Evolutionary conservation across 2,797 vertebrate species (phyloP).

Genomic region (Phalloptychus januarius): DNA sequence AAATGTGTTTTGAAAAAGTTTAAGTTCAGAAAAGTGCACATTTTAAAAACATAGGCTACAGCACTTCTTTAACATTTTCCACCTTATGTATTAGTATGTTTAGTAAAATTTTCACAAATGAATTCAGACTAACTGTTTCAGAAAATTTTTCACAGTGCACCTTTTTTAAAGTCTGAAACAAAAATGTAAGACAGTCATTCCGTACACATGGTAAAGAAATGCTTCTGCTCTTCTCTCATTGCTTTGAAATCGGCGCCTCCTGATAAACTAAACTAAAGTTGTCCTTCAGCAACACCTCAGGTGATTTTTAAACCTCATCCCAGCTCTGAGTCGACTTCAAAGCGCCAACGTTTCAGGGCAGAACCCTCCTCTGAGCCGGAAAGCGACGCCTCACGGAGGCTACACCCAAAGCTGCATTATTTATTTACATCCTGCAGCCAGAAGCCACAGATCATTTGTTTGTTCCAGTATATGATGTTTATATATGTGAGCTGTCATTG

Average conservation of each 20-base stretch:
- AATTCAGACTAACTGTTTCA: not conserved
- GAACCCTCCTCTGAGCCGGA: conserved; percentile 33
- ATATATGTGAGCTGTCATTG: not conserved
- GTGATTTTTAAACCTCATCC: conserved; percentile 35
- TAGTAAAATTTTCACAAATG: not conserved
- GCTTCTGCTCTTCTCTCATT: not conserved
- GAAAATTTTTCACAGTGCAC: not conserved
- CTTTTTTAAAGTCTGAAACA: not conserved
- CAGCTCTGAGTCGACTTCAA: conserved; percentile 44
- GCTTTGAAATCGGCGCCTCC: conserved; percentile 11
- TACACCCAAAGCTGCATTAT: conserved; percentile 54
- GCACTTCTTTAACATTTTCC: not conserved
- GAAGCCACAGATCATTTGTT: conserved; percentile 15
- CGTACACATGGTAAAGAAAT: not conserved
- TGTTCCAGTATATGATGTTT: conserved; percentile 5
- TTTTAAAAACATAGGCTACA: not conserved
- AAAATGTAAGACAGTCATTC: not conserved
- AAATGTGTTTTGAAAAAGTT: not conserved
- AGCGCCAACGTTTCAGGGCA: conserved; percentile 44
- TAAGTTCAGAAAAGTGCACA: not conserved
- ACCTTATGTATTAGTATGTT: not conserved
- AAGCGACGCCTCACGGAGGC: conserved; percentile 42
- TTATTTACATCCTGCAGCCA: conserved; percentile 46
- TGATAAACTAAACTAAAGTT: conserved; percentile 26
- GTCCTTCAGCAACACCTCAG: conserved; percentile 19